These are phyloP conservation scores for Phrynocephalus guinanensis DNA, from an alignment of 2,797 vertebrate species.

Conservation along the genomic window DNA sequence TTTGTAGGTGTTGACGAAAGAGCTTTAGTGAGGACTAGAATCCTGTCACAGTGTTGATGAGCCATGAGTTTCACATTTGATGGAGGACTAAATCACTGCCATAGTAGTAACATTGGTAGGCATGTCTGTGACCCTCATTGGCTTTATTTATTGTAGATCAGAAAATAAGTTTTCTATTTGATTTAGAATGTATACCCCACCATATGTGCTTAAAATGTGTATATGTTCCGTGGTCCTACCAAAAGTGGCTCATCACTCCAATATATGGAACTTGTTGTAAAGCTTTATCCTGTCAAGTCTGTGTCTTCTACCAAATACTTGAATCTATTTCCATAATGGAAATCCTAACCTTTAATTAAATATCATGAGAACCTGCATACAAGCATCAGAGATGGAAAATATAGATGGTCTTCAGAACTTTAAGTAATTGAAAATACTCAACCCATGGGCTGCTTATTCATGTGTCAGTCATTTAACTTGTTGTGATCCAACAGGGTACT, in stretches of 20 bases:
- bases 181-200: background rate
- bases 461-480: too few relatives aligned
- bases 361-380: background rate
- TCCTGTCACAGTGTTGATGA: background rate
- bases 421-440: too few relatives aligned
- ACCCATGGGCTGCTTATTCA: too few relatives aligned
- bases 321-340: background rate
- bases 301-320: background rate
- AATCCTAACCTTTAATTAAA: background rate
- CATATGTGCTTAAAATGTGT: background rate
- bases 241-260: too few relatives aligned
- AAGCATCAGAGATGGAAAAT: background rate
- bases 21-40: background rate
- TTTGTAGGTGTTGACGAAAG: background rate
- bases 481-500: too few relatives aligned
- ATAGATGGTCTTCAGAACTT: too few relatives aligned
- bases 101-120: background rate
- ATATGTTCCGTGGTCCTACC: too few relatives aligned
- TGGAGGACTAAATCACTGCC: background rate
- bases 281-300: slow-evolving; percentile 1
- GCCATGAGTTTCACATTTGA: background rate
- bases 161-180: too few relatives aligned
- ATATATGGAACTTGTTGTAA: background rate
- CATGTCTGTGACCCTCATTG: background rate
- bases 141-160: too few relatives aligned